Evolutionary conservation across 2,113 vertebrate genomes (phyloP), one percentile per base, ranked within the genome.

Genomic region (Callospermophilus lateralis): DNA sequence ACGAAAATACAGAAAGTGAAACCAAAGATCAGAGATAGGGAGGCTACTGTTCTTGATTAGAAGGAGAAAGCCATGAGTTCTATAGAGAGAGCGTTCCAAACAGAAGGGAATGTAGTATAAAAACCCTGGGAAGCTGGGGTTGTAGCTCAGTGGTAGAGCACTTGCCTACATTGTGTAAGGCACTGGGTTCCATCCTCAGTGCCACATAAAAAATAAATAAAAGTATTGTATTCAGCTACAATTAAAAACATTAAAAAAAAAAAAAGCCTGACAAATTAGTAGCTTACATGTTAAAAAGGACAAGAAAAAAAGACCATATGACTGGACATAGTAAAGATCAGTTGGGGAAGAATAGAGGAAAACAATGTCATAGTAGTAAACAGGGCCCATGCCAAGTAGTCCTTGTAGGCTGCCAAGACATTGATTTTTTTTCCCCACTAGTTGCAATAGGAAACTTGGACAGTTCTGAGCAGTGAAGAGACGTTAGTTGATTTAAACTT

Each of bases 391-490:
- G 16, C 24, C 22, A 2, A 34, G 10, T 77, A 88, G 39, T 42
- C 34, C 12, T 90, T 73, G 7, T 32, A 89, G 55, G 39, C 28
- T 63, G 48, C 4, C 34, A 53, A 74, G 76, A 81, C 34, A 8
- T 81, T 65, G 20, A 8, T 76, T 80, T 80, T 70, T 55, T 42
- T 94, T 28, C 32, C 30, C 4, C 20, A n/a, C 24, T 76, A 9
- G 15, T 80, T 68, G 58, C 7, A 19, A 42, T 81, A 10, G 63
- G 34, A 89, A 89, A 8, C 48, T 80, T 92, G 37, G 55, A 76
- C 39, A 94, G 37, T 89, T 90, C 78, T 84, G 77, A 89, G 9
- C 55, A 94, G 39, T n/a, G 28, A 5, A 79, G 78, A 85, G 30
- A 73, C 20, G 19, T 34, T 73, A 81, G 45, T 80, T 84, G 37